These are phyloP conservation scores for Beroe forskalii DNA, from an alignment of 37 sponge, comb jelly and placozoan genomes.

Conservation along the genomic window DNA sequence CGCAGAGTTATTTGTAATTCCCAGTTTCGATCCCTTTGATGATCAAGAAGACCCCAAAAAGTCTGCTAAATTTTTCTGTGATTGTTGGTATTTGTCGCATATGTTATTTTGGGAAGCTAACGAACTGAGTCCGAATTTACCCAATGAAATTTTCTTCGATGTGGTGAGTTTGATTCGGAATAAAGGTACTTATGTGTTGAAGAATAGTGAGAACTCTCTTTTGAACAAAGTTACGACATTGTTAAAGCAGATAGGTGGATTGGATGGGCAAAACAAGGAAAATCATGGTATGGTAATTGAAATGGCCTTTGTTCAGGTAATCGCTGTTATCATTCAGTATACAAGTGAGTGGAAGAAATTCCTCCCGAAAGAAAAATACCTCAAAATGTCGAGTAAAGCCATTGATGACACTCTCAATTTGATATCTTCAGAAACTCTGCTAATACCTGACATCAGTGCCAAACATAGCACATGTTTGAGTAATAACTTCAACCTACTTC, in stretches of 20 bases:
- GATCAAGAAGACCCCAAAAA: not conserved
- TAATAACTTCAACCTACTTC: slow-evolving; percentile 40
- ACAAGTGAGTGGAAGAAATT: not conserved
- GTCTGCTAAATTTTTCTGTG: slow-evolving; percentile 33
- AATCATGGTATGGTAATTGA: slow-evolving; percentile 57
- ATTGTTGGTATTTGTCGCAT: slow-evolving; percentile 52
- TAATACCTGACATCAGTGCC: slow-evolving; percentile 46
- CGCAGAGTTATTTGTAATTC: slow-evolving; percentile 2
- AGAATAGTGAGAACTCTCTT: not conserved
- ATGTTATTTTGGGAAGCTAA: not conserved
- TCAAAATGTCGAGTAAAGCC: not conserved
- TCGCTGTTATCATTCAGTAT: slow-evolving; percentile 15
- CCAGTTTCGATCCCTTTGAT: not conserved
- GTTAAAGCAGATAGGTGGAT: slow-evolving; percentile 4
- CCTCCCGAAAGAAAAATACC: not conserved
- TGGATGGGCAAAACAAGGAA: slow-evolving; percentile 48
- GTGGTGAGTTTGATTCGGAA: not conserved
- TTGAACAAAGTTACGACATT: not conserved
- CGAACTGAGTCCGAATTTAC: not conserved
- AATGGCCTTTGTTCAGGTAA: slow-evolving; percentile 39
- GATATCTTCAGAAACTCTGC: not conserved
- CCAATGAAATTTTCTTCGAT: not conserved
- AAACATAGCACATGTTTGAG: slow-evolving; percentile 53
- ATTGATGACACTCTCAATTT: not conserved
- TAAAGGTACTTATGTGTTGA: not conserved